Conservation (phyloP, 2,888 invertebrate genomes). For the Habroteleia sp. region DNA sequence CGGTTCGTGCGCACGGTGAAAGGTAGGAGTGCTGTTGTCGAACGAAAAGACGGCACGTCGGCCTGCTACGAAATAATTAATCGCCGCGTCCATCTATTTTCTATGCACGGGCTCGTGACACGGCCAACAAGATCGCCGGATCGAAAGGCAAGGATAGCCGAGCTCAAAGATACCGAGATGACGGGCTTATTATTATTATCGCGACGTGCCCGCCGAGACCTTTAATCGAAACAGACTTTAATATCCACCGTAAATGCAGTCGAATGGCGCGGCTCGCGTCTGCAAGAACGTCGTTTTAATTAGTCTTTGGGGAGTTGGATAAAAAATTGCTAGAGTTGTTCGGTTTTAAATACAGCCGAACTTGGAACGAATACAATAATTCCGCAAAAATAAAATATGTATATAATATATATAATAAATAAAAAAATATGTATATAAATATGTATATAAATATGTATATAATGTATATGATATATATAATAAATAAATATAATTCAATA, state of each 20-base stretch:
- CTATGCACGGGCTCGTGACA: conserved; percentile 62
- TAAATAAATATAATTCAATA: too few species aligned
- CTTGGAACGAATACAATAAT: too few species aligned
- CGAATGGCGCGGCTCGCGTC: neutral
- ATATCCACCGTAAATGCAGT: conserved; percentile 11
- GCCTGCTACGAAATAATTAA: conserved; percentile 64
- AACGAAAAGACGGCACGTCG: conserved; percentile 58
- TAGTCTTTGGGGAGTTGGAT: too few species aligned
- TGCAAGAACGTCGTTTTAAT: conserved; percentile 7
- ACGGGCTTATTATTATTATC: conserved; percentile 61
- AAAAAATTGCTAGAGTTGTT: too few species aligned
- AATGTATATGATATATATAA: too few species aligned
- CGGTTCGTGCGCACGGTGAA: conserved; percentile 63
- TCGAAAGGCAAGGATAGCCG: conserved; percentile 47
- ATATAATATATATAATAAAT: too few species aligned
- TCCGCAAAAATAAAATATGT: too few species aligned
- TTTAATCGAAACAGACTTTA: conserved; percentile 41
- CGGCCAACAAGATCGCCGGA: conserved; percentile 48
- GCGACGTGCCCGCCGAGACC: conserved; percentile 32
- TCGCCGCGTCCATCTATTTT: conserved; percentile 64
- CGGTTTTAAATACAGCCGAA: too few species aligned
- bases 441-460: too few species aligned
- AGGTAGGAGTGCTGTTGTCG: conserved; percentile 57
- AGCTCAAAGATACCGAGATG: conserved; percentile 44
- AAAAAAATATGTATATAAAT: too few species aligned